A percentile compares a stretch with the other conserved stretches of the same genome.
Conservation (phyloP, 2,888 invertebrate species). For the Azorinus chamasolen region DNA sequence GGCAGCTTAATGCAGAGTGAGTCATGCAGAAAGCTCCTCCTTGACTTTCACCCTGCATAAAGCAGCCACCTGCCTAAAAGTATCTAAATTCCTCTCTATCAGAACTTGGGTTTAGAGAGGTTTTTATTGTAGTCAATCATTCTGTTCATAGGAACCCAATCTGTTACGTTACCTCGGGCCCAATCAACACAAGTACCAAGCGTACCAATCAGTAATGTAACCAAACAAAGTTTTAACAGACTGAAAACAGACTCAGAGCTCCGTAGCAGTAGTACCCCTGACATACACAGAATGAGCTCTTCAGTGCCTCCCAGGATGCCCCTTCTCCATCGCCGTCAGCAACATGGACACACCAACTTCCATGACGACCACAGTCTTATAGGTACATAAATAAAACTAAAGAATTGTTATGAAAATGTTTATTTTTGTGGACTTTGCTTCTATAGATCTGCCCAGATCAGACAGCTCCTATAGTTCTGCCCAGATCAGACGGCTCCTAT, state of each 20-base stretch:
- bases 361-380: conserved; percentile 27
- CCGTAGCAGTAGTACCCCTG: conserved; percentile 50
- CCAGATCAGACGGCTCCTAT: too few species aligned
- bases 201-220: conserved; percentile 80
- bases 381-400: conserved; percentile 11
- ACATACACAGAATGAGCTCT: conserved; percentile 53
- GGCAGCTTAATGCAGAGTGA: too few species aligned
- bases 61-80: too few species aligned
- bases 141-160: too few species aligned
- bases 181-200: conserved; percentile 35
- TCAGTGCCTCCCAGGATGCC: conserved; percentile 62
- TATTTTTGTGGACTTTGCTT: neutral
- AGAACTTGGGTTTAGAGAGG: too few species aligned
- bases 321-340: conserved; percentile 69
- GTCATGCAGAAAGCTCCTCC: too few species aligned
- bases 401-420: neutral
- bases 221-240: conserved; percentile 83
- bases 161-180: too few species aligned
- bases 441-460: too few species aligned
- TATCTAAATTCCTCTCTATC: too few species aligned
- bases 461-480: too few species aligned
- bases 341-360: conserved; percentile 33
- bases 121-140: too few species aligned
- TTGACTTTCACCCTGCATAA: too few species aligned
- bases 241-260: conserved; percentile 59